phyloP scores from a whole-genome alignment of 53 echinoderm and acorn worm species.

The Luidia sarsii region DNA sequence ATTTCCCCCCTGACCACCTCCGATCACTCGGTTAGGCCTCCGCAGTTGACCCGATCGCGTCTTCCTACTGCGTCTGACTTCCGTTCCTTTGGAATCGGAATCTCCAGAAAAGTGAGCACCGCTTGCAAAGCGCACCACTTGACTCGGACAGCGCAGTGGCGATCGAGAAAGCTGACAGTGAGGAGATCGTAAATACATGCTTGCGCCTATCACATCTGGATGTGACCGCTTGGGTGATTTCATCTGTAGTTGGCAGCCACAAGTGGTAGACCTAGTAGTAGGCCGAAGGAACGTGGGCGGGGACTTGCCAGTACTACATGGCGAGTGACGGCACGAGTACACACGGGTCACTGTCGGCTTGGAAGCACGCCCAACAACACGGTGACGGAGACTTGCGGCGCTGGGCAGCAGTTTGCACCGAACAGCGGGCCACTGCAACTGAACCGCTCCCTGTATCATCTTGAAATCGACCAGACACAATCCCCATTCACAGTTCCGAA shows the following conservation, averaged over 20 bases:
- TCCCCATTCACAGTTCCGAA: neutral
- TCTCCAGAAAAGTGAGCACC: conserved; percentile 17
- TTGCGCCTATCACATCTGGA: neutral
- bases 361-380: no score
- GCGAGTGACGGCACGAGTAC: conserved; percentile 8
- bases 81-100: neutral
- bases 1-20: neutral
- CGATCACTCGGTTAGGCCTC: conserved; percentile 3
- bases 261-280: no score
- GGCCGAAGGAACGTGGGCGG: conserved; percentile 45
- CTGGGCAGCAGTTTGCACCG: no score
- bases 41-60: conserved; percentile 31
- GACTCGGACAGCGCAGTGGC: no score
- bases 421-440: conserved; percentile 1
- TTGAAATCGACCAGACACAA: neutral
- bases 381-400: no score
- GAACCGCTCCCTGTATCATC: conserved; percentile 31
- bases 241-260: conserved; percentile 7
- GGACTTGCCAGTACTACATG: conserved; percentile 7
- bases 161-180: no score
- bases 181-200: no score
- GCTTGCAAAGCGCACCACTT: conserved; percentile 28
- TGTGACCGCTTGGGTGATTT: conserved; percentile 42
- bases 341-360: no score
- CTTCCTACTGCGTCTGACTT: conserved; percentile 15